Evolutionary conservation across 1,140 invertebrate species (phyloP).

Genomic region (Anadara kagoshimensis): DNA sequence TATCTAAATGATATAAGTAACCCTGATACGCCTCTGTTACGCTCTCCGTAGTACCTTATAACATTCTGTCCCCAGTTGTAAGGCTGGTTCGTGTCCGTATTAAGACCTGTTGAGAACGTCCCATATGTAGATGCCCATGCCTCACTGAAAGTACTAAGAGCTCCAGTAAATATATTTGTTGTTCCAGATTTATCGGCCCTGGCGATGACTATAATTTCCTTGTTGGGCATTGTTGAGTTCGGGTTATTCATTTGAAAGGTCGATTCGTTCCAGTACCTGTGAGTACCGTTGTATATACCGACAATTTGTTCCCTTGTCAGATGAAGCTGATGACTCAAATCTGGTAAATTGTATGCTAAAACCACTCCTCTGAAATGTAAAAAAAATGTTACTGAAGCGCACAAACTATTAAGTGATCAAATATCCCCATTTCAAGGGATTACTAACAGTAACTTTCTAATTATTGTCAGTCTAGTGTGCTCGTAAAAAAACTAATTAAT

Average conservation of each 20-base stretch:
- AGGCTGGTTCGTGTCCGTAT: conserved; percentile 14
- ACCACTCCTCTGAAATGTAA: conserved; percentile 48
- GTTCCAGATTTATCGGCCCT: conserved; percentile 61
- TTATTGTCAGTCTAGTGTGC: no score
- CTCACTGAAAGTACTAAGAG: conserved; percentile 46
- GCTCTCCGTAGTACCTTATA: conserved; percentile 48
- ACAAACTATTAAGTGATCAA: background rate
- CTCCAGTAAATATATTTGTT: conserved; percentile 57
- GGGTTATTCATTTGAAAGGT: conserved; percentile 47
- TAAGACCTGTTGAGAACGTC: conserved; percentile 43
- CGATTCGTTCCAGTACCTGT: conserved; percentile 52
- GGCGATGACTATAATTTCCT: conserved; percentile 54
- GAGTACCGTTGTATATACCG: conserved; percentile 60
- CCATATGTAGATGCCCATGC: conserved; percentile 52
- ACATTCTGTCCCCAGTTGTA: conserved; percentile 43
- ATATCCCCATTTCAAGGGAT: background rate
- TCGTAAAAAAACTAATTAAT: no score
- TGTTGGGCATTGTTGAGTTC: conserved; percentile 35
- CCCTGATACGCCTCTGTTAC: conserved; percentile 55
- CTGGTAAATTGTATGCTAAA: conserved; percentile 50
- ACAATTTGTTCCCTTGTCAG: conserved; percentile 52
- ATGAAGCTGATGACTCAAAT: conserved; percentile 15
- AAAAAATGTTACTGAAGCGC: conserved; percentile 4
- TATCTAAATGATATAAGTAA: conserved; percentile 49
- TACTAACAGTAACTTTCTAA: background rate